phyloP scores from a whole-genome alignment of 2,797 vertebrate genomes.

The Ptychadena robeensis region DNA sequence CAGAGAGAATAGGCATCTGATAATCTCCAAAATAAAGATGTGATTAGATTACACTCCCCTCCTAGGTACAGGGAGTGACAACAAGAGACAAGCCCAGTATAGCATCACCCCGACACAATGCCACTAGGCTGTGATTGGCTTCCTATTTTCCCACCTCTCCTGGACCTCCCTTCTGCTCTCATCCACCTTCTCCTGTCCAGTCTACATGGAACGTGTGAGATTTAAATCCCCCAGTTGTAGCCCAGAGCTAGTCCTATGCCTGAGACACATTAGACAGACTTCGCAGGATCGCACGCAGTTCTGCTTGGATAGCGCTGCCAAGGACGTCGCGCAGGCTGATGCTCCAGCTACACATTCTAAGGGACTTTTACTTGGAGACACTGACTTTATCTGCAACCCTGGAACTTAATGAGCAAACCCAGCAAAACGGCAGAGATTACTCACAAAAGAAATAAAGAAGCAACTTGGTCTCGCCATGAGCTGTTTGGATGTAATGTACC shows the following conservation, averaged over 20 bases:
- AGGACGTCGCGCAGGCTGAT: constrained; percentile 13
- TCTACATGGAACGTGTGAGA: constrained; percentile 59
- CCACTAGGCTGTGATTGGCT: constrained; percentile 36
- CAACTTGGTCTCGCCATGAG: constrained; percentile 87
- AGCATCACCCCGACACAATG: constrained; percentile 21
- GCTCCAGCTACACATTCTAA: constrained; percentile 61
- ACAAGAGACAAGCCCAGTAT: background rate
- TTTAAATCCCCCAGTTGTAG: constrained; percentile 65
- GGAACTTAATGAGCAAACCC: constrained; percentile 48
- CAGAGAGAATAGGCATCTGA: too few relatives aligned
- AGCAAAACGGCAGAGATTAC: constrained; percentile 54
- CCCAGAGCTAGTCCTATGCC: constrained; percentile 21
- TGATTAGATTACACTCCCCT: background rate
- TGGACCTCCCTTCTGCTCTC: background rate
- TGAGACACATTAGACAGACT: background rate
- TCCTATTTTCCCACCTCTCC: background rate
- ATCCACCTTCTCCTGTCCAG: background rate
- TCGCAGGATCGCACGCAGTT: background rate
- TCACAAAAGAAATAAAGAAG: constrained; percentile 40
- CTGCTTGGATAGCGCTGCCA: constrained; percentile 2
- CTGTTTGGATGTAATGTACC: constrained; percentile 99
- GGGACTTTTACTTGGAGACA: constrained; percentile 49
- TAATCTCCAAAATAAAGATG: background rate
- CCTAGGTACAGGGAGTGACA: constrained; percentile 1
- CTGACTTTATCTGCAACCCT: constrained; percentile 37